phyloP scores from a whole-genome alignment of 1,140 invertebrate species.

The Chymomyza costata region DNA sequence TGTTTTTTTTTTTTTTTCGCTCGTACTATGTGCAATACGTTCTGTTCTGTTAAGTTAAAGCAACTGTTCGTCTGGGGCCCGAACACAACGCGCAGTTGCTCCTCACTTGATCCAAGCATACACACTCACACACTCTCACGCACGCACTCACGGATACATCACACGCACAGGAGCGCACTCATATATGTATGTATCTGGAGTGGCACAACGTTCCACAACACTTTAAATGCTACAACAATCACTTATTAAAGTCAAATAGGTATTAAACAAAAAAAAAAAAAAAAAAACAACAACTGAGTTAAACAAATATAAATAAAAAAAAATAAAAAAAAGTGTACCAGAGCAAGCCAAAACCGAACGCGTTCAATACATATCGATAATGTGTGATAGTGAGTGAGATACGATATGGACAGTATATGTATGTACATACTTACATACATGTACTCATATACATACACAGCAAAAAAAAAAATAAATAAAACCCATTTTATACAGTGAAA shows the following conservation, averaged over 20 bases:
- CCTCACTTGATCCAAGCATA: too few species aligned
- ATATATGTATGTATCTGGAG: slow-evolving; percentile 11
- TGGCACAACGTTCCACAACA: slow-evolving; percentile 54
- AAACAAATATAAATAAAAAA: slow-evolving; percentile 71
- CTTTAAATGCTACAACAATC: slow-evolving; percentile 72
- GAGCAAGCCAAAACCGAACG: slow-evolving; percentile 9
- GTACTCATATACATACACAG: slow-evolving; percentile 10
- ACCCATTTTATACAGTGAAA: too few species aligned
- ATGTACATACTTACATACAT: slow-evolving; percentile 14
- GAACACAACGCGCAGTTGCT: too few species aligned
- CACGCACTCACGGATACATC: neutral
- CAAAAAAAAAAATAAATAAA: too few species aligned
- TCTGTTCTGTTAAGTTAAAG: too few species aligned
- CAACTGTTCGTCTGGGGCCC: too few species aligned
- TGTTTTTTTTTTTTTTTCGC: too few species aligned
- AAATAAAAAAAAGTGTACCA: slow-evolving; percentile 43
- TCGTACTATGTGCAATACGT: too few species aligned
- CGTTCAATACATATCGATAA: slow-evolving; percentile 31
- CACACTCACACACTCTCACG: slow-evolving; percentile 14
- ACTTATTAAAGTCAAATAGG: slow-evolving; percentile 74
- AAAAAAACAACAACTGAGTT: slow-evolving; percentile 39
- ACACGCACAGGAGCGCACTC: neutral
- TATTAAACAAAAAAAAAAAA: slow-evolving; percentile 65
- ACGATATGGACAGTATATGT: slow-evolving; percentile 29
- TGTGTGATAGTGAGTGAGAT: slow-evolving; percentile 19